Evolutionary conservation across 2,797 vertebrate species (phyloP), one percentile per base, ranked within the genome.

Genomic region (Peromyscus attwateri): DNA sequence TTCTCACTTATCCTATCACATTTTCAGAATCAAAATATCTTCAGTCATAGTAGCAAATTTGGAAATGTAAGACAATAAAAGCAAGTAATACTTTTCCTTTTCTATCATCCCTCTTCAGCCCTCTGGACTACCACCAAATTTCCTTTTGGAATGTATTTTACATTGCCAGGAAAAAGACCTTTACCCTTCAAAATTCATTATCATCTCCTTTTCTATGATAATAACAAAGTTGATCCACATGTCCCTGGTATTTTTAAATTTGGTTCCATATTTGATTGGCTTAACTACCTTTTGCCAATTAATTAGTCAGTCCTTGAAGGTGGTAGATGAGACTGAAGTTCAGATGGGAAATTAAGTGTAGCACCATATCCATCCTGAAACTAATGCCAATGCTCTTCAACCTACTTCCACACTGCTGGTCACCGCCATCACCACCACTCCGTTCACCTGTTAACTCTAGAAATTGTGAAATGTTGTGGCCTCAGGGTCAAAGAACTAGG

Each of bases 21-120:
- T 52, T 82, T 92, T 89, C 6, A 66, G 43, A 62, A 70, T 31
- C 55, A 89, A 89, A 95, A 87, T 37, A 75, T 81, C 34, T 92
- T 94, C 9, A 91, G 12, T 3, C 3, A n/a, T 2, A 88, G 17
- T 73, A 10, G 87, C 62, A 94, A 57, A 84, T 71, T 29, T 91
- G 34, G 29, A 7, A 87, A 40, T 82, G 1, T 76, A 46, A 62
- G 49, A 66, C 27, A 43, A 62, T 1, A 62, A 2, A 66, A 0
- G 79, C 84, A 87, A 73, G 0, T n/a, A 49, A 31, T n/a, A 21
- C 5, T 10, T 37, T 70, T 71, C 43, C 25, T n/a, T 23, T 14
- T 8, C 7, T 6, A 3, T 11, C 7, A 40, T 7, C 11, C 27
- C 3, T 17, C 5, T 3, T 2, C 4, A 49, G 16, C 1, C 8